Evolutionary conservation across 2,113 vertebrate species (phyloP).

Genomic region (Oncorhynchus clarkii): DNA sequence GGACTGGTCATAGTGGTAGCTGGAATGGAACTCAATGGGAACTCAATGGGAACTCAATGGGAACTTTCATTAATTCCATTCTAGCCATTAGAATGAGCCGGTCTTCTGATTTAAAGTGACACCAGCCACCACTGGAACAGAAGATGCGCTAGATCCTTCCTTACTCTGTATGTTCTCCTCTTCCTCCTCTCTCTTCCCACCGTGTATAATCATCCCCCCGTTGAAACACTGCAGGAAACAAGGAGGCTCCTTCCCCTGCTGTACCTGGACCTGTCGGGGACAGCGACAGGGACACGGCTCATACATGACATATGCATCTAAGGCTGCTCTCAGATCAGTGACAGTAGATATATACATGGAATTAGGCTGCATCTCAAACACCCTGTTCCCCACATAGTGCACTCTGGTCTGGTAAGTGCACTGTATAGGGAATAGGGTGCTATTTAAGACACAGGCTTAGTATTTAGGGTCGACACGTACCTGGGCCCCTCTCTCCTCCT

Average conservation of each 20-base stretch:
- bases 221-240: slow-evolving; percentile 97
- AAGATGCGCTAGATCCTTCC: slow-evolving; percentile 12
- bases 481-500: slow-evolving; percentile 94
- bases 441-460: not conserved
- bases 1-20: no score
- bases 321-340: not conserved
- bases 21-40: no score
- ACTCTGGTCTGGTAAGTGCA: not conserved
- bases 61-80: no score
- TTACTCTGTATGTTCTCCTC: slow-evolving; percentile 95
- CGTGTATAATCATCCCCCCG: slow-evolving; percentile 95
- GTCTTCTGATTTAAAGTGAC: no score
- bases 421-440: not conserved
- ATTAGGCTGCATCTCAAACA: no score
- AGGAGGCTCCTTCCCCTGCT: slow-evolving; percentile 94
- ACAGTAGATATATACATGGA: not conserved
- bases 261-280: slow-evolving; percentile 85
- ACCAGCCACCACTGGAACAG: no score
- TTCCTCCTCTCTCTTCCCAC: slow-evolving; percentile 93
- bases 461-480: slow-evolving; percentile 49
- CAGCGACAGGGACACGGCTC: not conserved
- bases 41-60: no score
- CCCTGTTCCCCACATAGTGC: no score
- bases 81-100: no score
- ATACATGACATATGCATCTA: not conserved